Evolutionary conservation across 2,888 invertebrate species (phyloP), one percentile per base, ranked within the genome.

Genomic region (Melieria picta): DNA sequence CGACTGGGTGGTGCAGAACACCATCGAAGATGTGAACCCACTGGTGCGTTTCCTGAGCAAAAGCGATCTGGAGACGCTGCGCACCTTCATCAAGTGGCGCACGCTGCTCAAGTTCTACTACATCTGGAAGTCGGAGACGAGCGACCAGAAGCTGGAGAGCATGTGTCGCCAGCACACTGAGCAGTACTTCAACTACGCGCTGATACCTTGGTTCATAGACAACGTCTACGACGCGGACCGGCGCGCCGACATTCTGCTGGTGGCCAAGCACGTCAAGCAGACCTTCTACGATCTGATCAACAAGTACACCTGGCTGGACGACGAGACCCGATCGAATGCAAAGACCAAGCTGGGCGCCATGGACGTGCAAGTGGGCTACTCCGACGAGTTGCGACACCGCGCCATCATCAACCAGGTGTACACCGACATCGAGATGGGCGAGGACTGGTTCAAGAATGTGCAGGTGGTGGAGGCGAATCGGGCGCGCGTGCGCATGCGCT

Each of bases 131-230:
- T 70, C 76, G 0, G 74, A 82, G 46, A 58, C 74, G 0, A 75
- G 75, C 1, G 78, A 79, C 5, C 77, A 77, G 0, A 78, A 74
- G 6, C 7, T 78, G 0, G 75, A 75, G n/a, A 77, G 76, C 48
- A 79, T 77, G 3, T 84, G 84, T 60, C 84, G 83, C 0, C 74
- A 77, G 7, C 75, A 81, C 4, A 78, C 83, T 0, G 79, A 82
- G 4, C 72, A 76, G 0, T 84, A 84, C 56, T 82, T 77, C 13
- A 80, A 79, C 30, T 84, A 82, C 56, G 85, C 84, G 0, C 69
- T 84, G 11, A 7, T 84, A 16, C 84, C 84, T 0, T 84, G 84
- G 85, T 84, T 84, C 43, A 84, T 84, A 3, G 81, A 79, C 4
- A 71, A 77, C n/a, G 79, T 79, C 0, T 84, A 84, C 52, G 82